phyloP scores from a whole-genome alignment of 2,113 vertebrate species.

The Pseudopipra pipra region DNA sequence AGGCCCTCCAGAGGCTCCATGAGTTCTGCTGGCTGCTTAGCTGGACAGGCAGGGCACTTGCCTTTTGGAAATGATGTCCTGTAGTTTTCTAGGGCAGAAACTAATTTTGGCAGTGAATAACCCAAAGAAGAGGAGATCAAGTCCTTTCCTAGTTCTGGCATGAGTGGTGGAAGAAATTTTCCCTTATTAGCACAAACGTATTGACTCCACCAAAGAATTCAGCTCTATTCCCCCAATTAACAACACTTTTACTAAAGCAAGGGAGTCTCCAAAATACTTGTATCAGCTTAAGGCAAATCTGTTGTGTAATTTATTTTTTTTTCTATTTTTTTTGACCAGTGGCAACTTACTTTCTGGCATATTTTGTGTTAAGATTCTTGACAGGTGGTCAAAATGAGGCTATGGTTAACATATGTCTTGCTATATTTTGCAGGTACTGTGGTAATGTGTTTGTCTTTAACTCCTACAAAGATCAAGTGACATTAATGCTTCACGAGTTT shows the following conservation, averaged over 20 bases:
- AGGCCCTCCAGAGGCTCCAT: rapidly evolving
- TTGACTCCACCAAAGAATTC: neutral
- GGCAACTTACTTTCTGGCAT: neutral
- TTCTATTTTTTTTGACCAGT: neutral
- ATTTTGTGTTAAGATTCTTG: neutral
- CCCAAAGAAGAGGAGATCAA: neutral
- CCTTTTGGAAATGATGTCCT: rapidly evolving
- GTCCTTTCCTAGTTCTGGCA: neutral
- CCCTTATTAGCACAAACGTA: neutral
- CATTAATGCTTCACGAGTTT: neutral
- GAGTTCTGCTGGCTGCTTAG: neutral
- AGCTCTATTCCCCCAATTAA: neutral
- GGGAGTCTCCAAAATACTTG: neutral
- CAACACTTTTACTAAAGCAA: neutral
- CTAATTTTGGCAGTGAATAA: neutral
- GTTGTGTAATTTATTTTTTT: neutral
- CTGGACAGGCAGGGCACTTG: neutral
- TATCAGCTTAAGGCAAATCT: neutral
- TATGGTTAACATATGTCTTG: conserved; percentile 40
- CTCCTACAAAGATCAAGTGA: conserved; percentile 51
- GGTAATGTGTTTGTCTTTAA: neutral
- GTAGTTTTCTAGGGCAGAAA: neutral
- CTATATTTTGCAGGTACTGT: conserved; percentile 47
- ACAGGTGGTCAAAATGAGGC: conserved; percentile 31
- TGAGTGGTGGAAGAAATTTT: neutral